phyloP scores from a whole-genome alignment of 2,888 invertebrate species.

The Drosophila borealis region DNA sequence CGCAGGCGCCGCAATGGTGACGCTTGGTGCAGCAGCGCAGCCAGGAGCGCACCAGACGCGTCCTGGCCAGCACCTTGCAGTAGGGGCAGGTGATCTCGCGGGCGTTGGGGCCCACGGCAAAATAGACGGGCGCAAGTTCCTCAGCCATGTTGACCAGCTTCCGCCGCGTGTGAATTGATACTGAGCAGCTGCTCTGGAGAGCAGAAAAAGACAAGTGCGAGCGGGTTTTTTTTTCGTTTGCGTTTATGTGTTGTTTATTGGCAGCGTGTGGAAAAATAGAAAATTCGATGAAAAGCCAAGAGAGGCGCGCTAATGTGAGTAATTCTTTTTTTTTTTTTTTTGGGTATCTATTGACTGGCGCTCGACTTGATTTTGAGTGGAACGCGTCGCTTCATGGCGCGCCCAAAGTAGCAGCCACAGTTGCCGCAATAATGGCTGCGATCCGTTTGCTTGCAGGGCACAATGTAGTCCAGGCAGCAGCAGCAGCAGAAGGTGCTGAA shows the following conservation, averaged over 20 bases:
- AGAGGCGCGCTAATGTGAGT: background rate
- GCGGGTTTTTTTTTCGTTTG: background rate
- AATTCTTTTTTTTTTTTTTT: background rate
- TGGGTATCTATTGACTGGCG: conserved; percentile 4
- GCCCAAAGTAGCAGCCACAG: conserved; percentile 84
- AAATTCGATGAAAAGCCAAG: conserved; percentile 1
- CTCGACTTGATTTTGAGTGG: conserved; percentile 62
- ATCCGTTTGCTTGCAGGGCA: conserved; percentile 82
- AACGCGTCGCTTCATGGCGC: conserved; percentile 77
- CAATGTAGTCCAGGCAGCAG: conserved; percentile 76
- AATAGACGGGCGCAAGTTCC: conserved; percentile 73
- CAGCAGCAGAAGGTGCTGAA: conserved; percentile 79
- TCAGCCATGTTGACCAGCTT: conserved; percentile 49
- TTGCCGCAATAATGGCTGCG: conserved; percentile 84
- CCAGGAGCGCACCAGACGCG: conserved; percentile 72
- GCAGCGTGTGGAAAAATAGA: conserved; percentile 12
- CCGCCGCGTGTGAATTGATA: conserved; percentile 38
- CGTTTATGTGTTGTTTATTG: conserved; percentile 23
- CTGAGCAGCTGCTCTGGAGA: conserved; percentile 41
- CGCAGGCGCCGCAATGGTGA: conserved; percentile 82
- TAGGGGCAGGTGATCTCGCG: conserved; percentile 83
- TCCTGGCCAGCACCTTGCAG: conserved; percentile 76
- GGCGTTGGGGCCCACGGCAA: conserved; percentile 82
- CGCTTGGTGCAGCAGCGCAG: conserved; percentile 74
- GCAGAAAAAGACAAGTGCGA: conserved; percentile 3